These are phyloP conservation scores for Philereme transversata DNA, from an alignment of 2,888 invertebrate species.

Conservation along the genomic window DNA sequence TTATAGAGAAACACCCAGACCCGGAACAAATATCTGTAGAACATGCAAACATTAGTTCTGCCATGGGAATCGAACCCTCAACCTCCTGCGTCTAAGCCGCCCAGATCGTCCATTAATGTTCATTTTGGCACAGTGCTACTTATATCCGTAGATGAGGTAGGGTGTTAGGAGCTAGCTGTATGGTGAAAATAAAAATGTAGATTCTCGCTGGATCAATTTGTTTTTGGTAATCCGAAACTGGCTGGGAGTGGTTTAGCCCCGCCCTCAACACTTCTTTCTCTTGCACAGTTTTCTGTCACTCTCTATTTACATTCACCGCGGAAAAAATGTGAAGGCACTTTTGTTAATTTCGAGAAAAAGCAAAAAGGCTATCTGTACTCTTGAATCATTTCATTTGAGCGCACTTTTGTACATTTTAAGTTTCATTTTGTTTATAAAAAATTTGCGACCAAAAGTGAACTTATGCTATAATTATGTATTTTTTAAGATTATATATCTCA, in stretches of 20 bases:
- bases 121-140: too few relatives aligned
- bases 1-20: too few relatives aligned
- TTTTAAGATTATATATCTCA: too few relatives aligned
- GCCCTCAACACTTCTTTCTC: constrained; percentile 44
- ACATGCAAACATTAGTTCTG: too few relatives aligned
- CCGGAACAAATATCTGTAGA: too few relatives aligned
- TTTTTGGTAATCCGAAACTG: constrained; percentile 51
- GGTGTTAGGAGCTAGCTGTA: constrained; percentile 1
- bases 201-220: constrained; percentile 57
- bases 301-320: constrained; percentile 32
- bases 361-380: background rate
- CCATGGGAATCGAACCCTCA: too few relatives aligned
- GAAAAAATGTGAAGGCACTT: constrained; percentile 8
- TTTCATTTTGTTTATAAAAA: too few relatives aligned
- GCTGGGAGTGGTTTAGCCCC: constrained; percentile 61
- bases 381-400: background rate
- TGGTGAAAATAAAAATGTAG: constrained; percentile 48
- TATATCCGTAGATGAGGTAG: constrained; percentile 2
- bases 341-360: background rate
- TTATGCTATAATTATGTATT: too few relatives aligned
- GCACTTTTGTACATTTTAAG: background rate
- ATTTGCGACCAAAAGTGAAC: too few relatives aligned
- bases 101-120: too few relatives aligned
- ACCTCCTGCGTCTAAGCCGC: too few relatives aligned
- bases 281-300: constrained; percentile 45